A percentile compares a stretch with the other conserved stretches of the same genome.
Evolutionary conservation across 2,797 vertebrate species (phyloP).

Genomic region (Channallabes apus): DNA sequence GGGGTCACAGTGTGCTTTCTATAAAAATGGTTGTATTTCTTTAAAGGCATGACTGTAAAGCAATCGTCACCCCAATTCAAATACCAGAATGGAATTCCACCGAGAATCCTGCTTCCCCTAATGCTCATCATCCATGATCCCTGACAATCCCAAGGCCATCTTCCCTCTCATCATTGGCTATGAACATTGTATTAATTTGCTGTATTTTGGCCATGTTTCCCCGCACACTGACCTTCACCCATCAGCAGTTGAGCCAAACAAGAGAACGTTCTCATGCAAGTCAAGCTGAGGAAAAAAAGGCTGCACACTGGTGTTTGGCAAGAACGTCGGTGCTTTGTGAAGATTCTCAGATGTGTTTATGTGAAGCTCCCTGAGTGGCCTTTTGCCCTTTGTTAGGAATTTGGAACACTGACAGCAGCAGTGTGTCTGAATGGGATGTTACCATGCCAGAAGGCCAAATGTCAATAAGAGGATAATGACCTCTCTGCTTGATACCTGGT

Average conservation of each 20-base stretch:
- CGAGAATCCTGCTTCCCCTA: neutral
- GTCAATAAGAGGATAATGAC: slow-evolving; percentile 43
- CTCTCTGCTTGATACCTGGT: slow-evolving; percentile 33
- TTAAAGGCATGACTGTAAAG: neutral
- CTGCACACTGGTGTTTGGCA: slow-evolving; percentile 28
- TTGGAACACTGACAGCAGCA: slow-evolving; percentile 4
- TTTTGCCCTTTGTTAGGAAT: slow-evolving; percentile 32
- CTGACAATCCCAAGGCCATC: neutral
- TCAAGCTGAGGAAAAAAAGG: slow-evolving; percentile 3
- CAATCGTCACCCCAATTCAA: neutral
- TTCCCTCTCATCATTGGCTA: slow-evolving; percentile 13
- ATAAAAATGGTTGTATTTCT: neutral
- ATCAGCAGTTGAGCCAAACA: slow-evolving; percentile 13
- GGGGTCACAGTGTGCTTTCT: neutral
- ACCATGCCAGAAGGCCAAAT: slow-evolving; percentile 28
- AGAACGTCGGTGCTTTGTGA: neutral
- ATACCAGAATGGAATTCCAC: too few species aligned
- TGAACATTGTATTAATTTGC: slow-evolving; percentile 35
- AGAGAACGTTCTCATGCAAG: slow-evolving; percentile 22
- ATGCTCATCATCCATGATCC: neutral
- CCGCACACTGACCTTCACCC: slow-evolving; percentile 4
- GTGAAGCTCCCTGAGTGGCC: slow-evolving; percentile 12
- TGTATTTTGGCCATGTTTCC: neutral
- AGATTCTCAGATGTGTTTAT: slow-evolving; percentile 36
- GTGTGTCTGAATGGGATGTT: slow-evolving; percentile 19